A percentile compares a stretch with the other conserved stretches of the same genome.
phyloP scores from a whole-genome alignment of 2,797 vertebrate genomes.

The Pangasius mekongensis region DNA sequence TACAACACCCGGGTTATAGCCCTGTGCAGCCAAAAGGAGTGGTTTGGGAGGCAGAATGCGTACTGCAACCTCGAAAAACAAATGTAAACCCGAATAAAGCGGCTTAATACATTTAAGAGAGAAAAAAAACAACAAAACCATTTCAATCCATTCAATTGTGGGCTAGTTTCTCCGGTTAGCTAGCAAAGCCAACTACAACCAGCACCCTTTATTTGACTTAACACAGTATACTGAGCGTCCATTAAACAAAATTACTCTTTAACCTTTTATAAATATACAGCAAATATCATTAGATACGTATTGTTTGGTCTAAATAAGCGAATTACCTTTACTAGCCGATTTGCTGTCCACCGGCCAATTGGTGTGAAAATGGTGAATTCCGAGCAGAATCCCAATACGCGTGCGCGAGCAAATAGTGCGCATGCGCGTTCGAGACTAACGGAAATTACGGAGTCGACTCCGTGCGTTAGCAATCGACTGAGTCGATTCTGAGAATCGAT shows the following conservation, averaged over 20 bases:
- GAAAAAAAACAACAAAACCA: not conserved
- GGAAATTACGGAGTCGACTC: not conserved
- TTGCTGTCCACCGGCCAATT: conserved; percentile 1
- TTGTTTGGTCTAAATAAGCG: not conserved
- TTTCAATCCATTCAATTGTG: not conserved
- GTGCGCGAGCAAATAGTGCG: not conserved
- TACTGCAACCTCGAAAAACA: not conserved
- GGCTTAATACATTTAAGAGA: too few relatives aligned
- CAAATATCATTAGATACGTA: not conserved
- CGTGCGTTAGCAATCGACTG: not conserved
- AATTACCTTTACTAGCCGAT: not conserved
- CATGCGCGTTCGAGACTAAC: not conserved
- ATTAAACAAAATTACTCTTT: not conserved
- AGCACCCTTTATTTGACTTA: not conserved
- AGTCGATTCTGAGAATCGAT: not conserved
- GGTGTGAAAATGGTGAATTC: conserved; percentile 6
- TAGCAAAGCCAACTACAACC: not conserved
- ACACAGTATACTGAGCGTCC: not conserved
- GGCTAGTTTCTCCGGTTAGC: not conserved
- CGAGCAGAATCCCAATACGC: conserved; percentile 3
- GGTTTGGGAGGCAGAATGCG: not conserved
- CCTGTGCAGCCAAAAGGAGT: not conserved
- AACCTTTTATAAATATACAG: not conserved
- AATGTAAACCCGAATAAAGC: not conserved
- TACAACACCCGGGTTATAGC: too few relatives aligned